A percentile compares a stretch with the other conserved stretches of the same genome.
phyloP scores from a whole-genome alignment of 2,888 invertebrate genomes.

The Xylocampa areola region DNA sequence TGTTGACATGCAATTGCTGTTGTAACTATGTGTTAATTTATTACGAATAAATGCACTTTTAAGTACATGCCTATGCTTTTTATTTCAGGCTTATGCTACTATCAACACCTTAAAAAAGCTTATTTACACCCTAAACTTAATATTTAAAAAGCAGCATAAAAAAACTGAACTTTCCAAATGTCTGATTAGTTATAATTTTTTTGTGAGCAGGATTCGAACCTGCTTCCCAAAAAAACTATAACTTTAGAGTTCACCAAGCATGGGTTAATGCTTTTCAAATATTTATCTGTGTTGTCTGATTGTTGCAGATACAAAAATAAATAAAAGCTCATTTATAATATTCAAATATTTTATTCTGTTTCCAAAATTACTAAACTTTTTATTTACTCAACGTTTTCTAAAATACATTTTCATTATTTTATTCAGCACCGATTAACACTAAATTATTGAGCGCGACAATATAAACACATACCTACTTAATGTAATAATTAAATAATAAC shows the following conservation, averaged over 20 bases:
- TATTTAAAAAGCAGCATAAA: no score
- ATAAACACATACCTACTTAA: conserved; percentile 60
- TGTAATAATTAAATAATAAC: conserved; percentile 40
- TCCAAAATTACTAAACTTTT: conserved; percentile 61
- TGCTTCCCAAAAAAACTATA: no score
- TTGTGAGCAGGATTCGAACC: no score
- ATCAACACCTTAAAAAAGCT: not conserved
- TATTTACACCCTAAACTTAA: not conserved
- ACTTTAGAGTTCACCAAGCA: no score
- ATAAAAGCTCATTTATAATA: conserved; percentile 54
- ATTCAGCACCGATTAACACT: conserved; percentile 71
- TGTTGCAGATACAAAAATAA: conserved; percentile 13
- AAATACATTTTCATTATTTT: conserved; percentile 62
- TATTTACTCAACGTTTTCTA: conserved; percentile 60
- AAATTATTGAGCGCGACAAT: conserved; percentile 67
- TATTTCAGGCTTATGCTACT: conserved; percentile 12
- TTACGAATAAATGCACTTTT: conserved; percentile 71
- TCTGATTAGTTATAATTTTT: no score
- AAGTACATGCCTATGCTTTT: conserved; percentile 48
- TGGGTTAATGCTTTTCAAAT: no score
- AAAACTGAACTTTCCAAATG: no score
- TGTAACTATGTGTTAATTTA: conserved; percentile 59
- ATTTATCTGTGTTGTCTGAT: not conserved
- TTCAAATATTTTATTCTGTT: conserved; percentile 60
- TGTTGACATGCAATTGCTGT: conserved; percentile 57